Base-by-base conservation (phyloP, 37 sponge, comb jelly and placozoan genomes). In the Hormiphora californensis region DNA sequence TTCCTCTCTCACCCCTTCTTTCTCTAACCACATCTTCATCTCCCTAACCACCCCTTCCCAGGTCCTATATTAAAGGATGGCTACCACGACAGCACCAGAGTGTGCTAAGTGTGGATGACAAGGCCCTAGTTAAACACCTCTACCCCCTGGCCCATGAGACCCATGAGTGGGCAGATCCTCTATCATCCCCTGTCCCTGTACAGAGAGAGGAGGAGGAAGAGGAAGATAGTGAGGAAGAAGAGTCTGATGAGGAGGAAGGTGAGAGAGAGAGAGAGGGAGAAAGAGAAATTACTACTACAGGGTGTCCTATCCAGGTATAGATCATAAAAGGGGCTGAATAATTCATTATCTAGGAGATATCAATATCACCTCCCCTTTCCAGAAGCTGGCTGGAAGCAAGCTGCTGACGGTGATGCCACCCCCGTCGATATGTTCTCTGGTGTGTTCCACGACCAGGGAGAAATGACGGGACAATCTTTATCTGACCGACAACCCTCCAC, bases 361-460 rank as follows among this genome's bases (percentile, higher is more conserved):
- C n/a, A 49, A 49, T 17, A 49, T 49, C 15, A 49, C 15, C 53
- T 9, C 53, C 15, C 15, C 9, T 59, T 59, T 21, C 63, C 63
- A 73, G 81, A 36, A 46, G 43, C 44, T 28, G 81, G 43, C 27
- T 73, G 81, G 81, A 73, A 73, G 81, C 9, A 41, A 41, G 81
- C 81, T 40, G 81, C 81, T 41, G 43, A 43, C 46, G 32, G 12
- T 1, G 81, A 73, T n/a, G 43, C 43, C 46, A 73, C 81, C 4
- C 81, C 81, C 0, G 81, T 73, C 23, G 81, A 73, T 19, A 73
- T 73, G 81, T 73, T 73, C 27, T 27, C 81, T 32, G 81, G 81
- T 43, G 81, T 73, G 1, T 73, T 73, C 46, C 0, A 21, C 2
- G 81, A 73, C 44, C 7, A 73, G 5, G 38, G 43, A 4, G 81